Percentiles rank a stretch among this genome's conserved stretches.
Conservation (phyloP, 2,113 vertebrate genomes). For the Sylvia atricapilla region DNA sequence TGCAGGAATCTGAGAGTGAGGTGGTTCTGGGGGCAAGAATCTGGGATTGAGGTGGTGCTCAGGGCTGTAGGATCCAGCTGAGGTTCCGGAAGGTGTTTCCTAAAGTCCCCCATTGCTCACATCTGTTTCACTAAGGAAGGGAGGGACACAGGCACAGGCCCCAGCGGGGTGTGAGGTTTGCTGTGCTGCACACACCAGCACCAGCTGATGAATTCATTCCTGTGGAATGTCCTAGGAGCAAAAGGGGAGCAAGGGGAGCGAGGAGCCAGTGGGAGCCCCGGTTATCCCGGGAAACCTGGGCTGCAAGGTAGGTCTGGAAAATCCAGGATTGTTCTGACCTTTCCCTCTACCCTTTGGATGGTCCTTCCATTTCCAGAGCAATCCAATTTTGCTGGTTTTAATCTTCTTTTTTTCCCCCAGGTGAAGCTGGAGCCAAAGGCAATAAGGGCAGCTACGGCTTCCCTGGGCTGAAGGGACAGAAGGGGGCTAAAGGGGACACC, state of each 20-base stretch:
- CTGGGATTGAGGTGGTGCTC: accelerated
- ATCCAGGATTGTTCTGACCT: neutral
- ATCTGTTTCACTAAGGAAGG: neutral
- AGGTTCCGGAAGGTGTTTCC: neutral
- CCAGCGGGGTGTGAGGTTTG: neutral
- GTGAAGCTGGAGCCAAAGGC: constrained; percentile 86
- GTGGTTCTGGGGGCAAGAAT: neutral
- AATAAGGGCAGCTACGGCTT: constrained; percentile 82
- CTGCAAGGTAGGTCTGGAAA: constrained; percentile 79
- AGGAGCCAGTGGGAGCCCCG: constrained; percentile 79
- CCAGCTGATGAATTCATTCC: neutral
- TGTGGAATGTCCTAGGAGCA: constrained; percentile 75
- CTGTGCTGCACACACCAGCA: neutral
- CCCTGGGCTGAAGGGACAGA: constrained; percentile 80
- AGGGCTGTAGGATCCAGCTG: neutral
- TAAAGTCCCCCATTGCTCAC: neutral
- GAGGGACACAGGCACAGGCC: neutral
- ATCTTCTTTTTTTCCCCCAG: constrained; percentile 53
- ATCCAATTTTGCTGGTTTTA: neutral
- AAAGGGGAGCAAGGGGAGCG: constrained; percentile 86
- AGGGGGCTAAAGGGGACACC: constrained; percentile 83
- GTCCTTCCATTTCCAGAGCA: neutral
- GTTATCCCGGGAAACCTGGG: constrained; percentile 88
- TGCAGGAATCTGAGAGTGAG: neutral
- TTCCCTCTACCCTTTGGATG: neutral